Conservation (phyloP, 2,113 vertebrate genomes). For the Psettodes erumei region DNA sequence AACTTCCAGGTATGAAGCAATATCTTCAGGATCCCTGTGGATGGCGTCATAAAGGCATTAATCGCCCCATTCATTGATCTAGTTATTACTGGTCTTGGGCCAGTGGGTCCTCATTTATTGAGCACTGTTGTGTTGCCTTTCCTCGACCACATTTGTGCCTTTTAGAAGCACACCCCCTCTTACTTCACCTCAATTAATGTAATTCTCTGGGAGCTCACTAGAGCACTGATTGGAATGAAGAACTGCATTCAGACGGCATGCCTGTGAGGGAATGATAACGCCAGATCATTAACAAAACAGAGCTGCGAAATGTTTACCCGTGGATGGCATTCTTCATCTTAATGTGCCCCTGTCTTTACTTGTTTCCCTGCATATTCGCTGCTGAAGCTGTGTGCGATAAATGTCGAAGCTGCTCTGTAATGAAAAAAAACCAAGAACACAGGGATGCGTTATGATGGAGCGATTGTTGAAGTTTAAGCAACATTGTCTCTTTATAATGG, state of each 20-base stretch:
- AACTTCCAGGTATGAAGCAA: constrained; percentile 19
- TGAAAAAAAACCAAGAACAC: background rate
- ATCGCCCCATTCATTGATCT: constrained; percentile 56
- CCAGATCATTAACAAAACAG: constrained; percentile 71
- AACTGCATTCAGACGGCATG: constrained; percentile 56
- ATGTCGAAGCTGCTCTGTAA: background rate
- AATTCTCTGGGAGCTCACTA: constrained; percentile 59
- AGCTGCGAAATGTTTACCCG: constrained; percentile 56
- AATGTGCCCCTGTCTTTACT: constrained; percentile 48
- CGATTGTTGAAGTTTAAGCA: background rate
- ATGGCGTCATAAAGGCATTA: constrained; percentile 50
- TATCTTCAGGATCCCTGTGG: constrained; percentile 36
- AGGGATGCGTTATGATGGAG: background rate
- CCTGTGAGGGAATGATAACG: constrained; percentile 74
- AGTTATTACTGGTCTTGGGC: constrained; percentile 61
- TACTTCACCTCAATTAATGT: constrained; percentile 70
- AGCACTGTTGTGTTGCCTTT: constrained; percentile 45
- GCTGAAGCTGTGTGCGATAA: constrained; percentile 15
- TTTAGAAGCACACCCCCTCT: constrained; percentile 45
- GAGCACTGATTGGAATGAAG: constrained; percentile 64
- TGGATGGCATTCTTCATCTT: constrained; percentile 59
- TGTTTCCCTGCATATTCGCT: constrained; percentile 22
- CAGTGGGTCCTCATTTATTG: constrained; percentile 52
- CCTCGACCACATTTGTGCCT: constrained; percentile 46
- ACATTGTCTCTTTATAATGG: background rate